Evolutionary conservation across 23 tunicate species (phyloP), one percentile per base, ranked within the genome.

Genomic region (Trididemnum miniatum): DNA sequence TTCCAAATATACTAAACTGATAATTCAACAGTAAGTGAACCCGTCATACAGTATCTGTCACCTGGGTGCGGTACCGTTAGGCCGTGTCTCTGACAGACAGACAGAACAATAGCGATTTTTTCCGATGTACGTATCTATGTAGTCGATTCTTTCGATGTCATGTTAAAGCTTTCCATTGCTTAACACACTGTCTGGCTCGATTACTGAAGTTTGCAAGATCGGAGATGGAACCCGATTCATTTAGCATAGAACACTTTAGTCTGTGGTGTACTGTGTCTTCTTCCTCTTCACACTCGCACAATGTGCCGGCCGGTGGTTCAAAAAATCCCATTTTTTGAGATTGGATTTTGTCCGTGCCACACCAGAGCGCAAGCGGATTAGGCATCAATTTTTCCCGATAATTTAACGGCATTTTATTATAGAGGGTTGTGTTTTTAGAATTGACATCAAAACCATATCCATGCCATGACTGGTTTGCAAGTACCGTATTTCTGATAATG

Each of bases 401-500:
- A 44, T 44, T 44, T 44, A n/a, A n/a, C n/a, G n/a, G n/a, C n/a
- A n/a, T n/a, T n/a, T n/a, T n/a, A n/a, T n/a, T n/a, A n/a, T n/a
- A n/a, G n/a, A n/a, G n/a, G n/a, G n/a, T 18, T 35, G 33, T 59
- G 35, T 22, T 60, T 40, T 29, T 59, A 89, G 94, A 89, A 40
- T 20, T 83, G 3, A 31, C 65, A 39, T 60, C 73, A 9, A 86
- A 78, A 15, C 89, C 92, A 30, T 92, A 92, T 65, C 92, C 92
- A 20, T 91, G 97, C 27, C 87, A 80, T 37, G 97, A 92, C 64
- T 92, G 97, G 97, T 88, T 92, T 52, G 92, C 72, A 5, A 92
- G 97, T 51, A 79, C 89, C 15, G 51, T 92, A 24, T 92, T 92
- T 32, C 74, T 92, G 36, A 92, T 92, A 84, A 71, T 87, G 80